Evolutionary conservation across 2,797 vertebrate species (phyloP).

Genomic region (Ambastaia sidthimunki): DNA sequence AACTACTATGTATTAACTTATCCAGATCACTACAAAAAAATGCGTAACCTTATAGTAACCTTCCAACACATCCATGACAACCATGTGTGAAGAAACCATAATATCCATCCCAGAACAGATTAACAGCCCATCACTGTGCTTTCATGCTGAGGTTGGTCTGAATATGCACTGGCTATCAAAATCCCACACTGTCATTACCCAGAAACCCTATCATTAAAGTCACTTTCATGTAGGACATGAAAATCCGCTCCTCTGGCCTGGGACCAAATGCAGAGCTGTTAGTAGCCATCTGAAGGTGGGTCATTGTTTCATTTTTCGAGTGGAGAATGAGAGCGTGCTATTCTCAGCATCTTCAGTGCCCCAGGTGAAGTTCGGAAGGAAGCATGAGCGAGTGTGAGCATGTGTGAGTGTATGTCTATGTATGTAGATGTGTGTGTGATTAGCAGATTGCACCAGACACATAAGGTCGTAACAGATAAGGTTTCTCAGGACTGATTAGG

Average conservation of each 20-base stretch:
- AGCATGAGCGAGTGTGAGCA: slow-evolving; percentile 27
- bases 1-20: slow-evolving; percentile 3
- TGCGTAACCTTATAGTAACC: not conserved
- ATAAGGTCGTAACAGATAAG: slow-evolving; percentile 2
- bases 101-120: slow-evolving; percentile 35
- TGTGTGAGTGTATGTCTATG: slow-evolving; percentile 2
- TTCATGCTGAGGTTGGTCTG: slow-evolving; percentile 26
- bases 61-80: not conserved
- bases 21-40: not conserved
- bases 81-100: slow-evolving; percentile 18
- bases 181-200: slow-evolving; percentile 52
- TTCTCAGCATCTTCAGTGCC: slow-evolving; percentile 63
- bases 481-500: not conserved
- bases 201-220: slow-evolving; percentile 51
- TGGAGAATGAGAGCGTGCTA: slow-evolving; percentile 63
- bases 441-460: not conserved
- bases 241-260: slow-evolving; percentile 48
- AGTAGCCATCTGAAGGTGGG: slow-evolving; percentile 62
- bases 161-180: slow-evolving; percentile 32
- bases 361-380: slow-evolving; percentile 53
- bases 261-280: slow-evolving; percentile 48
- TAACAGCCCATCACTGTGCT: slow-evolving; percentile 31
- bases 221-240: slow-evolving; percentile 52
- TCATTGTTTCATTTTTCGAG: slow-evolving; percentile 64
- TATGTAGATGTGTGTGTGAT: slow-evolving; percentile 2